These are phyloP conservation scores for Phasia obesa DNA, from an alignment of 2,888 invertebrate species.

Conservation along the genomic window DNA sequence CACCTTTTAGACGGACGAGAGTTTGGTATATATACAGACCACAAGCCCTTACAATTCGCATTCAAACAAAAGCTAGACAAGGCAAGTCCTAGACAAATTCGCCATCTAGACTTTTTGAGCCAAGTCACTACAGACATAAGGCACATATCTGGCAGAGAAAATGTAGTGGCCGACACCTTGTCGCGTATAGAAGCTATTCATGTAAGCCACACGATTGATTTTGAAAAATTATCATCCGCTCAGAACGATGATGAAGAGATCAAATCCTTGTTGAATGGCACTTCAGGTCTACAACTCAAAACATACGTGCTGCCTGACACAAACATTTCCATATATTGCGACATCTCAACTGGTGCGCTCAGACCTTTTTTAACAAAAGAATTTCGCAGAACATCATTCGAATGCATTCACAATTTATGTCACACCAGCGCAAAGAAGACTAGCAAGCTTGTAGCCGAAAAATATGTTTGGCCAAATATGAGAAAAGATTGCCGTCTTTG, in stretches of 20 bases:
- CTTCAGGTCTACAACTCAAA: too few species aligned
- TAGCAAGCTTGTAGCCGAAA: slow-evolving; percentile 22
- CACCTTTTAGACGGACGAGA: slow-evolving; percentile 54
- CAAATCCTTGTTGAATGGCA: too few species aligned
- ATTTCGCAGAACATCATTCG: slow-evolving; percentile 20
- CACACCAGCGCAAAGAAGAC: slow-evolving; percentile 45
- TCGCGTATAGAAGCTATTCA: too few species aligned
- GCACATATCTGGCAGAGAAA: too few species aligned
- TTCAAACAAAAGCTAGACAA: slow-evolving; percentile 50
- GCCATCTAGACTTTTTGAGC: too few species aligned
- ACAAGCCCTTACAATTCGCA: slow-evolving; percentile 39
- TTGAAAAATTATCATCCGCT: too few species aligned
- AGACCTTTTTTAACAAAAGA: slow-evolving; percentile 41
- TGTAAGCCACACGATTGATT: too few species aligned
- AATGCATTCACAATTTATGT: slow-evolving; percentile 32
- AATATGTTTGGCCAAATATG: slow-evolving; percentile 53
- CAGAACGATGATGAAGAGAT: too few species aligned
- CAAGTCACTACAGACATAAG: too few species aligned
- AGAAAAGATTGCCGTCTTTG: slow-evolving; percentile 14
- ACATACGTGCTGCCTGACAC: slow-evolving; percentile 15
- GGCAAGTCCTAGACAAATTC: too few species aligned
- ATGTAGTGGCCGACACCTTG: too few species aligned
- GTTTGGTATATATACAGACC: slow-evolving; percentile 42
- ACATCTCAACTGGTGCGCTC: too few species aligned
- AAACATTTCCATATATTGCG: slow-evolving; percentile 8